Evolutionary conservation across 2,797 vertebrate genomes (phyloP).

Genomic region (Phrynocephalus vlangalii): DNA sequence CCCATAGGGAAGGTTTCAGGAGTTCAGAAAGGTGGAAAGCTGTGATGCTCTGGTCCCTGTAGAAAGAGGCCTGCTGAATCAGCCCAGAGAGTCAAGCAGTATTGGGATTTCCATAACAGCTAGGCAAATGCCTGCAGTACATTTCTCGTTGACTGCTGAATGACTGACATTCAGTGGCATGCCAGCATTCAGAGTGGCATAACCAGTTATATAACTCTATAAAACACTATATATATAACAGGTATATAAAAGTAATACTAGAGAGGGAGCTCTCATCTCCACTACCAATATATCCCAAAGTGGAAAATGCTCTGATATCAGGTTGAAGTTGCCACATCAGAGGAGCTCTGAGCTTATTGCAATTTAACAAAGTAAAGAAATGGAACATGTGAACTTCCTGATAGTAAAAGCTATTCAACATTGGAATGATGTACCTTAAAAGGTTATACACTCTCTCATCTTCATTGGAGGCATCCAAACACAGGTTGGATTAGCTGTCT

Average conservation of each 20-base stretch:
- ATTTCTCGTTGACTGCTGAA: background rate
- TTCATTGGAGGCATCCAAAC: no score
- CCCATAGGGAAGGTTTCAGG: background rate
- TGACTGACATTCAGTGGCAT: background rate
- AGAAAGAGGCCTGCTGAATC: background rate
- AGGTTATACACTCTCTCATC: no score
- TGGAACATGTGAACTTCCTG: background rate
- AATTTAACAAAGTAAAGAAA: constrained; percentile 7
- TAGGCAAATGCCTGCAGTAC: background rate
- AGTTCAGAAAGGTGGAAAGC: background rate
- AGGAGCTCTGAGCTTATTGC: background rate
- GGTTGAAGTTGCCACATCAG: background rate
- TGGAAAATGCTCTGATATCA: background rate
- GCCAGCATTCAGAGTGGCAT: background rate
- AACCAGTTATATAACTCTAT: background rate
- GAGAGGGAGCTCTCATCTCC: background rate
- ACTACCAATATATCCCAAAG: background rate
- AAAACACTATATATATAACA: no score
- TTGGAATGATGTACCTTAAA: no score
- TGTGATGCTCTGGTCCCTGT: background rate
- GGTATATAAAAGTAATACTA: background rate
- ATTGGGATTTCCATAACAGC: background rate
- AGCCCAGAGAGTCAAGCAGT: no score
- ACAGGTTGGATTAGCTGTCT: no score
- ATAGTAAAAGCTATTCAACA: no score